A percentile compares a stretch with the other conserved stretches of the same genome.
Evolutionary conservation across 1,140 invertebrate genomes (phyloP).

Genomic region (Drosophila burlai): DNA sequence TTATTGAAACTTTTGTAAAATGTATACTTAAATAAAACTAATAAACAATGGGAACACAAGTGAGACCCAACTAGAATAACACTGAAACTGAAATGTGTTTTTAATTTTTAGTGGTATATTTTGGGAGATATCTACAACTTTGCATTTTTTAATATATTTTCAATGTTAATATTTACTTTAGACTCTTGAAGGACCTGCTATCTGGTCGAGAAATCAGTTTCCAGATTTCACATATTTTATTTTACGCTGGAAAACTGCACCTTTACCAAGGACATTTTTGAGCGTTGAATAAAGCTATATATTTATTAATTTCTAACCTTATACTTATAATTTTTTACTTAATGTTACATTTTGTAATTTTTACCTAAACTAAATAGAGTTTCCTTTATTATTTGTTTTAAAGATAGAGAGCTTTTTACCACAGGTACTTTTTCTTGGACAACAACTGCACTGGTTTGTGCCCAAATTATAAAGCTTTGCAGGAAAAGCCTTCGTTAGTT

Average conservation of each 20-base stretch:
- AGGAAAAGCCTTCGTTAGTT: neutral
- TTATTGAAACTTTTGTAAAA: conserved; percentile 56
- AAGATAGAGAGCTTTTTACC: neutral
- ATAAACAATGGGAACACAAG: conserved; percentile 26
- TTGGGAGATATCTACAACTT: neutral
- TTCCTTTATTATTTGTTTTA: neutral
- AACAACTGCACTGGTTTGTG: neutral
- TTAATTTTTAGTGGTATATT: neutral
- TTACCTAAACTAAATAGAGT: too few relatives aligned
- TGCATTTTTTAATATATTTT: neutral
- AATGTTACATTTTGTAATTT: neutral
- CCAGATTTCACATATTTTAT: too few relatives aligned
- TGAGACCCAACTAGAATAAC: conserved; percentile 8
- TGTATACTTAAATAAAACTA: conserved; percentile 60
- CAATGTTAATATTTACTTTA: neutral
- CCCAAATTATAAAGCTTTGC: neutral
- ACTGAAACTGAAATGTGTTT: neutral
- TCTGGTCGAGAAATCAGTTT: neutral
- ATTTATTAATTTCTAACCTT: too few relatives aligned
- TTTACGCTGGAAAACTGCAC: too few relatives aligned
- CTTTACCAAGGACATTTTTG: too few relatives aligned
- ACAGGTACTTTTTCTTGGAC: neutral
- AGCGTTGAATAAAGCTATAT: too few relatives aligned
- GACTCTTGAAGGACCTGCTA: neutral
- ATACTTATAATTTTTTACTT: neutral